These are phyloP conservation scores for Podarcis raffonei DNA, from an alignment of 2,113 vertebrate genomes.

Conservation along the genomic window DNA sequence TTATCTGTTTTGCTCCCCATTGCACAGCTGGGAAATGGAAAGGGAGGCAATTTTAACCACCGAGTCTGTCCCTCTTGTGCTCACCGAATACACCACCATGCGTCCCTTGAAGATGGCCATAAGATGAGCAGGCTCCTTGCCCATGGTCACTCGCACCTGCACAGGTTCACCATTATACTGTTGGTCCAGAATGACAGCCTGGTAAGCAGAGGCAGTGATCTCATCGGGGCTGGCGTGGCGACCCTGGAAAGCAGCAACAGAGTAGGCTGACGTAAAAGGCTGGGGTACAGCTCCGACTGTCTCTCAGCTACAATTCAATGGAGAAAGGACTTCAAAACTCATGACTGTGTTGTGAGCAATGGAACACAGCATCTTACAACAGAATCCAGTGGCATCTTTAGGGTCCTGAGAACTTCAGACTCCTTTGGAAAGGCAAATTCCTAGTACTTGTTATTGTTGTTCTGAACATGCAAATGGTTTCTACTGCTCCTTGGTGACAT, in stretches of 20 bases:
- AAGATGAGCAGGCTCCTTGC: slow-evolving; percentile 86
- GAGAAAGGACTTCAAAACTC: background rate
- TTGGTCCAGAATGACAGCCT: slow-evolving; percentile 81
- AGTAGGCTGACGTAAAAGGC: background rate
- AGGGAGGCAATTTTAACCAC: background rate
- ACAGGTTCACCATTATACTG: slow-evolving; percentile 82
- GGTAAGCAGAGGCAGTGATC: slow-evolving; percentile 83
- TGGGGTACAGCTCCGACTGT: background rate
- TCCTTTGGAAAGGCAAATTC: background rate
- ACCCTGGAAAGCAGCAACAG: slow-evolving; percentile 71
- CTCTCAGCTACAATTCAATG: background rate
- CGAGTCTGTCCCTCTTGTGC: background rate
- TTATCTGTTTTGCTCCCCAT: background rate
- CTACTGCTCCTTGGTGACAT: background rate
- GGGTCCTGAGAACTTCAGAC: background rate
- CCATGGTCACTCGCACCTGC: slow-evolving; percentile 88
- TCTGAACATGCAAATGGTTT: background rate
- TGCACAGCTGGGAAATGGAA: background rate
- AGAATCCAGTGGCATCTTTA: background rate
- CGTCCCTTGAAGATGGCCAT: slow-evolving; percentile 89
- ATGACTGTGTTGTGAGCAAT: background rate
- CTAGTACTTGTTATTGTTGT: background rate
- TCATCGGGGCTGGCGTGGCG: slow-evolving; percentile 81
- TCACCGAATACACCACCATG: slow-evolving; percentile 86
- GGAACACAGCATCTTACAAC: background rate